Evolutionary conservation across 2,888 invertebrate genomes (phyloP).

Genomic region (Dryomyza anilis): DNA sequence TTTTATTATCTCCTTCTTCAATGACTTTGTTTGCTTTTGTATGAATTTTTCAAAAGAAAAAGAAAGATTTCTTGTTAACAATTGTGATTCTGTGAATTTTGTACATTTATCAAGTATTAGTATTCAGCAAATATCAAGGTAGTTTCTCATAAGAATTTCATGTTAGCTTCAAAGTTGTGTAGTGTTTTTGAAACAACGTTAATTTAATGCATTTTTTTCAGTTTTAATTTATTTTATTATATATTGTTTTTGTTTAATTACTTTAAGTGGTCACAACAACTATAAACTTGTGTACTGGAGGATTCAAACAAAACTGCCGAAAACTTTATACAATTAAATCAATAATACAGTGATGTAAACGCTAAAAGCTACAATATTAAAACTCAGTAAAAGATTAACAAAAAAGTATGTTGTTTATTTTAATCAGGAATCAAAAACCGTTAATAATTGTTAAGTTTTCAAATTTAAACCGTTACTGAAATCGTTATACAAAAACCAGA

Average conservation of each 20-base stretch:
- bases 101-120: slow-evolving; percentile 19
- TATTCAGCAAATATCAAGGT: slow-evolving; percentile 24
- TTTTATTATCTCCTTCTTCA: slow-evolving; percentile 6
- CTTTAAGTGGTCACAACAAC: neutral
- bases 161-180: neutral
- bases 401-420: too few species aligned
- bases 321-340: too few species aligned
- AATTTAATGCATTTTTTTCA: neutral
- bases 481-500: too few species aligned
- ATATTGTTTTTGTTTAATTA: neutral
- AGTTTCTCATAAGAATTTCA: slow-evolving; percentile 24
- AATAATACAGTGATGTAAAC: too few species aligned
- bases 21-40: slow-evolving; percentile 10
- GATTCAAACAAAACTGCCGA: too few species aligned
- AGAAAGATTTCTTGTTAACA: slow-evolving; percentile 10
- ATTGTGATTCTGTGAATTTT: slow-evolving; percentile 24
- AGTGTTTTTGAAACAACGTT: neutral
- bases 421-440: too few species aligned
- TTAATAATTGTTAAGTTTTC: too few species aligned
- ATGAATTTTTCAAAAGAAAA: too few species aligned
- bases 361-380: too few species aligned
- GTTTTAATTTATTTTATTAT: neutral
- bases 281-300: too few species aligned
- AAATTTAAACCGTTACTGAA: too few species aligned
- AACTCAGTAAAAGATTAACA: too few species aligned